Evolutionary conservation across 1,140 invertebrate genomes (phyloP).

Genomic region (Scaptomyza hsui): DNA sequence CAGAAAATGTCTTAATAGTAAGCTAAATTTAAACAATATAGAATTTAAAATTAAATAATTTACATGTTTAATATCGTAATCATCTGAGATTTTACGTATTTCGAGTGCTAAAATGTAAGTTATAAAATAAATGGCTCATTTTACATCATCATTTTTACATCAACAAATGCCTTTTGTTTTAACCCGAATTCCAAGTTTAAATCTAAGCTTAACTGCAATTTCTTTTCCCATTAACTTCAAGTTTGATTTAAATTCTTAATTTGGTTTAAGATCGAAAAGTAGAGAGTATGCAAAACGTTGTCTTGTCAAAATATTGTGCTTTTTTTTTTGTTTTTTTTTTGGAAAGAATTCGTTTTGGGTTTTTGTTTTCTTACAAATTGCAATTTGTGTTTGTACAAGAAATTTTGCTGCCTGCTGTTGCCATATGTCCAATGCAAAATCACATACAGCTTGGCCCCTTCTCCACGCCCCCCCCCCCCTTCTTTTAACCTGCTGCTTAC

Average conservation of each 20-base stretch:
- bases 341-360: constrained; percentile 15
- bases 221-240: constrained; percentile 15
- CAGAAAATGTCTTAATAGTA: too few species aligned
- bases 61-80: too few species aligned
- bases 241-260: not conserved
- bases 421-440: constrained; percentile 55
- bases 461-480: not conserved
- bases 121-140: too few species aligned
- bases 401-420: constrained; percentile 61
- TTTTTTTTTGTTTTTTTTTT: not conserved
- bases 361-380: constrained; percentile 58
- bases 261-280: not conserved
- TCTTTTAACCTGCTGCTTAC: not conserved
- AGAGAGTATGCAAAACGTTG: constrained; percentile 1
- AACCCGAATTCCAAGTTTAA: too few species aligned
- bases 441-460: not conserved
- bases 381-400: constrained; percentile 62
- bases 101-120: too few species aligned
- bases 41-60: too few species aligned
- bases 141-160: too few species aligned
- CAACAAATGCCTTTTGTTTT: too few species aligned
- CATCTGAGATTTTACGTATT: too few species aligned
- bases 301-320: not conserved
- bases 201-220: not conserved
- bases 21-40: too few species aligned